phyloP scores from a whole-genome alignment of 1,140 invertebrate genomes.

The Drosophila mauritiana region DNA sequence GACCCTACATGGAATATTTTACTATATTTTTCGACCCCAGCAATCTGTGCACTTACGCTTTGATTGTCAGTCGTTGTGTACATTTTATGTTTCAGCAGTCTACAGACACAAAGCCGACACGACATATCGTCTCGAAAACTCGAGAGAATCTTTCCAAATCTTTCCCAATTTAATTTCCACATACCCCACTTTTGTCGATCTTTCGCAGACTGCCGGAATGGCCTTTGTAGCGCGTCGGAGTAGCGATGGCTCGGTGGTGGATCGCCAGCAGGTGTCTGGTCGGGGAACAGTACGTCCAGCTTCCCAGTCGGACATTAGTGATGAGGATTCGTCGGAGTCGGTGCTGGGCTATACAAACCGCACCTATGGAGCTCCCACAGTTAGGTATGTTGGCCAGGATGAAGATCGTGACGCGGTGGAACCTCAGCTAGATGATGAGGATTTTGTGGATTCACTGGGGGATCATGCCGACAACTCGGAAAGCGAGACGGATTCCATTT shows the following conservation, averaged over 20 bases:
- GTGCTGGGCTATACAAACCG: conserved; percentile 50
- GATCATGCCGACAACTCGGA: background rate
- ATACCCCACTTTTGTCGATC: conserved; percentile 3
- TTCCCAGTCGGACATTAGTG: conserved; percentile 46
- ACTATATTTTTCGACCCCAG: background rate
- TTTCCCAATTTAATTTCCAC: background rate
- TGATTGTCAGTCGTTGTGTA: background rate
- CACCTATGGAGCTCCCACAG: conserved; percentile 51
- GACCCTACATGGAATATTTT: background rate
- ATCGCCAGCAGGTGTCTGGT: conserved; percentile 48
- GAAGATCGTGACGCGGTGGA: conserved; percentile 3
- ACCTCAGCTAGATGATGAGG: background rate
- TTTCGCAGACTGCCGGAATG: conserved; percentile 47
- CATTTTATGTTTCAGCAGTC: background rate
- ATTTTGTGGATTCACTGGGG: background rate
- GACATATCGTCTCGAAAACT: conserved; percentile 18
- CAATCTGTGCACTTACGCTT: background rate
- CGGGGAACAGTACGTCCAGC: background rate
- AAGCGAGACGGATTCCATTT: conserved; percentile 15
- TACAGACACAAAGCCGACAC: conserved; percentile 29
- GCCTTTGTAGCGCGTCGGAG: conserved; percentile 60
- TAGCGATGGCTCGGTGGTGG: conserved; percentile 47
- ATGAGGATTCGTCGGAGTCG: conserved; percentile 47
- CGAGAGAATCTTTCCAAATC: conserved; percentile 6
- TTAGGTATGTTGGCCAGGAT: conserved; percentile 46